Evolutionary conservation across 2,888 invertebrate species (phyloP), one percentile per base, ranked within the genome.

Genomic region (Zygaena filipendulae): DNA sequence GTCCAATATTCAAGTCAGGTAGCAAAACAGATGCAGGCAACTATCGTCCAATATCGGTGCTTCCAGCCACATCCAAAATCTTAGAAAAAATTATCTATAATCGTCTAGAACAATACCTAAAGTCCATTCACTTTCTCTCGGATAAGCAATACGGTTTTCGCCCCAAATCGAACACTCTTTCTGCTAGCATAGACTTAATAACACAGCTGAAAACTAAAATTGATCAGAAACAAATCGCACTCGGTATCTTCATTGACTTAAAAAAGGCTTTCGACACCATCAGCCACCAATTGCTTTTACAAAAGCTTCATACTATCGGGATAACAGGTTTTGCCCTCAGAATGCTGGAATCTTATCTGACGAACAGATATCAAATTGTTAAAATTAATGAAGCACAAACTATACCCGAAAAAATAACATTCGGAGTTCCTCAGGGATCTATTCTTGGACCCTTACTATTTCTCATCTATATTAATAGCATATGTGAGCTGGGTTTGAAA

Each of bases 1-100:
- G 28, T 5, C 42, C 41, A 1, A 32, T 42, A 2, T 36, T 30
- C 22, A 45, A 45, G 25, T 28, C 36, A 1, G 39, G 40, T 3
- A 10, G 10, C 1, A 42, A 32, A 27, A 24, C 25, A 3, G 36
- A 40, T 11, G 35, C 37, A 1, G 13, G 30, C 2, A 41, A 41
- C n/a, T 41, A 43, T 16, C 27, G 39, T 3, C 42, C 42, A 0
- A 16, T 35, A 3, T 34, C 37, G 3, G 41, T 41, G 7, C 13
- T 29, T 3, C 29, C 29, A 6, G 11, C 24, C 3, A 3, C 26
- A 3, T 30, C 30, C 1, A 30, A 30, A 12, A 19, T 30, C 13
- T 13, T 12, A n/a, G 13, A 24, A 24, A 8, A 10, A 16, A 11
- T 30, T 12, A 8, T 30, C 3, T 23, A 26, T 10, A 30, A 11